phyloP scores from a whole-genome alignment of 2,113 vertebrate species.

The Petromus typicus region DNA sequence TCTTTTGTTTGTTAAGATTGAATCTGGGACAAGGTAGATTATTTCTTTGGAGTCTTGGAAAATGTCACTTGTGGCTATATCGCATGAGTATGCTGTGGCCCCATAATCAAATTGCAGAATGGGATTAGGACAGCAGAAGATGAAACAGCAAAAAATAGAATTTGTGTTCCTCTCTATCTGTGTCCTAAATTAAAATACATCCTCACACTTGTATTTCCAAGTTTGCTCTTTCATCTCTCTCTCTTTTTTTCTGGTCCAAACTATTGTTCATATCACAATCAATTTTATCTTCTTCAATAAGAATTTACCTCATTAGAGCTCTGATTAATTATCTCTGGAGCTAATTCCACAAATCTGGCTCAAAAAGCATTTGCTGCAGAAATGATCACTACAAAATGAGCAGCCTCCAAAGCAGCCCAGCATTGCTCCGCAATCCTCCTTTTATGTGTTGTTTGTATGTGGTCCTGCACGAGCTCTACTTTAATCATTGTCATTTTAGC shows the following conservation, averaged over 20 bases:
- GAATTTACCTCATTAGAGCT: neutral
- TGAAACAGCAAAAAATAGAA: neutral
- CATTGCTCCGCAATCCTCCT: rapidly evolving
- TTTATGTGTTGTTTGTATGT: neutral
- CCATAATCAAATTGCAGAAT: neutral
- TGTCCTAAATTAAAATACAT: neutral
- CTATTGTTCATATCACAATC: neutral
- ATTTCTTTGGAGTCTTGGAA: neutral
- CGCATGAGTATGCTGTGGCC: neutral
- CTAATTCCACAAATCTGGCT: neutral
- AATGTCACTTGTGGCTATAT: neutral
- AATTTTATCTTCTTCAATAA: neutral
- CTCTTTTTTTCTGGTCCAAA: neutral
- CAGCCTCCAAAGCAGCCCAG: rapidly evolving
- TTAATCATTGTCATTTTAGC: neutral
- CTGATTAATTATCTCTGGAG: neutral
- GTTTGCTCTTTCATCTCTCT: neutral
- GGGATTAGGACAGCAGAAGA: neutral
- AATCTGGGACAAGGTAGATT: neutral
- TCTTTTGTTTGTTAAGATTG: slow-evolving; percentile 2
- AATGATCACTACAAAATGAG: neutral
- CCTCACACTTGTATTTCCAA: neutral
- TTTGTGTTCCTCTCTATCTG: neutral
- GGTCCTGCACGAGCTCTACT: neutral
- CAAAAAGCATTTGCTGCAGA: neutral